phyloP scores from a whole-genome alignment of 1,140 invertebrate genomes.

The Drosophila watanabei region DNA sequence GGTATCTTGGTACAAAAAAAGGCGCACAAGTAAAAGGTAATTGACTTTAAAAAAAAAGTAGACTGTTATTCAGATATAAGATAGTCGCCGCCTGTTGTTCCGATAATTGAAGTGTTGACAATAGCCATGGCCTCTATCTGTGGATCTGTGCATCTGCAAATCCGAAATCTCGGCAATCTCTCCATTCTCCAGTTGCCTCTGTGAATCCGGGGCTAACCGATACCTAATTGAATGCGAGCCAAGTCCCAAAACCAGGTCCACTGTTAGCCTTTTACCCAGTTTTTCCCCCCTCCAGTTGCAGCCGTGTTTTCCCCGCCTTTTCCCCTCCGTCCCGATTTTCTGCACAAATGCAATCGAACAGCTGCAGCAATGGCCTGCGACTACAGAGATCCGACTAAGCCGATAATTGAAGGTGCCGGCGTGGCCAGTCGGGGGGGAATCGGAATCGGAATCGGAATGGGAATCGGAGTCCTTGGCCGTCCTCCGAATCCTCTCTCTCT shows the following conservation, averaged over 20 bases:
- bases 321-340: not conserved
- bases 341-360: slow-evolving; percentile 37
- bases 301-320: slow-evolving; percentile 6
- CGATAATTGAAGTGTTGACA: slow-evolving; percentile 59
- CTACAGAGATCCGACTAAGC: slow-evolving; percentile 43
- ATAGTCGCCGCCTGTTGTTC: slow-evolving; percentile 29
- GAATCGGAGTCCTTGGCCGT: slow-evolving; percentile 4
- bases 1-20: not conserved
- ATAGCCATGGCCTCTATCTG: slow-evolving; percentile 10
- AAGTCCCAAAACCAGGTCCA: slow-evolving; percentile 38
- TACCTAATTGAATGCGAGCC: slow-evolving; percentile 58
- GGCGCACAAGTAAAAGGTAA: not conserved
- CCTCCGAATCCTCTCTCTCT: not conserved
- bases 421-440: not conserved
- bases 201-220: slow-evolving; percentile 32
- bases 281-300: slow-evolving; percentile 4
- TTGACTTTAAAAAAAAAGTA: slow-evolving; percentile 1
- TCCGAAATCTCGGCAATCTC: slow-evolving; percentile 15
- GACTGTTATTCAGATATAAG: slow-evolving; percentile 13
- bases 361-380: slow-evolving; percentile 39
- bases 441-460: not conserved
- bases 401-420: slow-evolving; percentile 55
- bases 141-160: slow-evolving; percentile 26
- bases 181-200: slow-evolving; percentile 11
- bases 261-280: slow-evolving; percentile 15